phyloP scores from a whole-genome alignment of 1,140 invertebrate species.

The Acyrthosiphon pisum region DNA sequence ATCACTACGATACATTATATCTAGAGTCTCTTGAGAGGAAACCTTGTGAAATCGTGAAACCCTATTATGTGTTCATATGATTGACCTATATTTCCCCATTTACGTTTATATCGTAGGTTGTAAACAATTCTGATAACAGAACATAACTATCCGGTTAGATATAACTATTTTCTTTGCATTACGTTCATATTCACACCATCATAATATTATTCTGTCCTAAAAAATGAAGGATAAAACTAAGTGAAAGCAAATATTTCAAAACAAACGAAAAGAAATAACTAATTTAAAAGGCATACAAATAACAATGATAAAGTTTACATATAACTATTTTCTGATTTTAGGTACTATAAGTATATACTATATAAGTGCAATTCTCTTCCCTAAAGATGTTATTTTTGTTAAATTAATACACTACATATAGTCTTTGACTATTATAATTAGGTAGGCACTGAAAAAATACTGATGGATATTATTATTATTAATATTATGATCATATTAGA shows the following conservation, averaged over 20 bases:
- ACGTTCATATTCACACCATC: not conserved
- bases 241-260: too few species aligned
- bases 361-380: not conserved
- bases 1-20: not conserved
- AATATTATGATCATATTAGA: not conserved
- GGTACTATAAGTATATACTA: not conserved
- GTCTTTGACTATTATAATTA: not conserved
- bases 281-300: not conserved
- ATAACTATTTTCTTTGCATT: not conserved
- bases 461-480: not conserved
- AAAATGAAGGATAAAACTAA: not conserved
- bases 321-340: not conserved
- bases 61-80: not conserved
- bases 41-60: too few species aligned
- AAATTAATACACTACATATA: not conserved
- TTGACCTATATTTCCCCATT: not conserved
- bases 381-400: too few species aligned
- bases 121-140: not conserved
- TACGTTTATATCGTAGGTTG: not conserved
- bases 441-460: not conserved
- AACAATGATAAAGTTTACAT: not conserved
- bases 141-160: not conserved
- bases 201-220: too few species aligned
- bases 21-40: too few species aligned
- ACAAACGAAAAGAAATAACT: not conserved